These are phyloP conservation scores for Pyrrhosoma nymphula DNA, from an alignment of 2,888 invertebrate genomes.

Conservation along the genomic window DNA sequence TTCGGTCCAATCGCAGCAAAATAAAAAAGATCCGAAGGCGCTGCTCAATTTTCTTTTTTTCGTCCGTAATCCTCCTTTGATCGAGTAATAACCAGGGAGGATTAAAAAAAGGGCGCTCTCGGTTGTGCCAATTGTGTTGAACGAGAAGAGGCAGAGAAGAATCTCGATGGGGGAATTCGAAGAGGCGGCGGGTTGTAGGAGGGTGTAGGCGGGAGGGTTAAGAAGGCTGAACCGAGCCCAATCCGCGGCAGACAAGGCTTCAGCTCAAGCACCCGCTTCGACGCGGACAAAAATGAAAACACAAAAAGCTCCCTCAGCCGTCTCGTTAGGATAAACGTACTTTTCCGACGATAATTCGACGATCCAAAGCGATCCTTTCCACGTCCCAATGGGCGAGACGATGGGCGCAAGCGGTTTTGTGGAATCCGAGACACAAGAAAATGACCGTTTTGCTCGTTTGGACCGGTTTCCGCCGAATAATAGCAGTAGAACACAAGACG, in stretches of 20 bases:
- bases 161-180: not conserved
- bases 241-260: not conserved
- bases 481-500: too few relatives aligned
- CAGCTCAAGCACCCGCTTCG: not conserved
- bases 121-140: not conserved
- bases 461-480: too few relatives aligned
- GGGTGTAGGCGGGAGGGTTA: not conserved
- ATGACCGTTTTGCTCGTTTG: too few relatives aligned
- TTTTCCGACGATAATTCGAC: not conserved
- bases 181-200: not conserved
- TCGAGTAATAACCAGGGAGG: not conserved
- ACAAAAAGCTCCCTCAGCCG: not conserved
- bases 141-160: not conserved
- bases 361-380: not conserved
- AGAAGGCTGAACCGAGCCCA: not conserved
- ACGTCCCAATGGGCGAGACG: not conserved
- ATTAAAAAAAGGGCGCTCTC: not conserved
- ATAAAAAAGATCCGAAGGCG: not conserved
- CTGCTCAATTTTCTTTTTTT: not conserved
- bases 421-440: not conserved
- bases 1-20: not conserved
- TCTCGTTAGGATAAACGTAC: conserved; percentile 26
- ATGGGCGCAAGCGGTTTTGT: not conserved
- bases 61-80: not conserved
- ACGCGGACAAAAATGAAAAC: not conserved